Conservation (phyloP, 1,140 invertebrate genomes). For the Aphelinus certus region DNA sequence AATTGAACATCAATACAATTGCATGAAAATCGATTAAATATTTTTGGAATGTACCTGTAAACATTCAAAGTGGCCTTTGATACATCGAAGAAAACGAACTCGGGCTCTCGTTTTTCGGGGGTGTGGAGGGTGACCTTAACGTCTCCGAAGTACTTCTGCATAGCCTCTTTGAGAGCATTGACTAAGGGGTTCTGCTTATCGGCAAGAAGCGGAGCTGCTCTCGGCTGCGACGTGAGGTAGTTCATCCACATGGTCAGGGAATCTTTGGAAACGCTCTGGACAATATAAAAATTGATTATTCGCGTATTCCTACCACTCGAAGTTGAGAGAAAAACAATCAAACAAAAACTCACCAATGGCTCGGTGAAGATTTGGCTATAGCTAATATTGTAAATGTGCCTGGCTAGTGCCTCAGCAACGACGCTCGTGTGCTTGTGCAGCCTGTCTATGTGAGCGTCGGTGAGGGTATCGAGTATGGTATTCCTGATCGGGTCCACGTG, state of each 20-base stretch:
- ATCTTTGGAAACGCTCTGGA: conserved; percentile 77
- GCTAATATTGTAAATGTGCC: conserved; percentile 86
- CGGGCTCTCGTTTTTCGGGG: conserved; percentile 88
- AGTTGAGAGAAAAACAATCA: conserved; percentile 1
- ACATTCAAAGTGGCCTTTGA: conserved; percentile 83
- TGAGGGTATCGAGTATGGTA: conserved; percentile 73
- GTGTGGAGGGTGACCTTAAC: conserved; percentile 75
- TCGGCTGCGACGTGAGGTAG: conserved; percentile 76
- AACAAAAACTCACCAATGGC: conserved; percentile 69
- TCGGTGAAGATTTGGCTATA: conserved; percentile 75
- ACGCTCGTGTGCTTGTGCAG: conserved; percentile 78
- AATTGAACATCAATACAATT: conserved; percentile 13
- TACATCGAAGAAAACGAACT: conserved; percentile 91
- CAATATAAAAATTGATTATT: conserved; percentile 23
- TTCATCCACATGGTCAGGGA: conserved; percentile 79
- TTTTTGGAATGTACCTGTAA: conserved; percentile 76
- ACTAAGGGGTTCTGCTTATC: conserved; percentile 75
- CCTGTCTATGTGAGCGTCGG: conserved; percentile 70
- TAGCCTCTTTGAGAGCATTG: conserved; percentile 74
- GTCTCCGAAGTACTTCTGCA: conserved; percentile 81
- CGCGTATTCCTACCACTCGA: background rate
- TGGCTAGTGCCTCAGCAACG: conserved; percentile 84
- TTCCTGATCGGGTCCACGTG: conserved; percentile 69
- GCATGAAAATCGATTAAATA: background rate
- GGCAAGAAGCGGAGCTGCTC: conserved; percentile 77